Evolutionary conservation across 2,888 invertebrate genomes (phyloP), one percentile per base, ranked within the genome.

Genomic region (Drosophila prolongata): DNA sequence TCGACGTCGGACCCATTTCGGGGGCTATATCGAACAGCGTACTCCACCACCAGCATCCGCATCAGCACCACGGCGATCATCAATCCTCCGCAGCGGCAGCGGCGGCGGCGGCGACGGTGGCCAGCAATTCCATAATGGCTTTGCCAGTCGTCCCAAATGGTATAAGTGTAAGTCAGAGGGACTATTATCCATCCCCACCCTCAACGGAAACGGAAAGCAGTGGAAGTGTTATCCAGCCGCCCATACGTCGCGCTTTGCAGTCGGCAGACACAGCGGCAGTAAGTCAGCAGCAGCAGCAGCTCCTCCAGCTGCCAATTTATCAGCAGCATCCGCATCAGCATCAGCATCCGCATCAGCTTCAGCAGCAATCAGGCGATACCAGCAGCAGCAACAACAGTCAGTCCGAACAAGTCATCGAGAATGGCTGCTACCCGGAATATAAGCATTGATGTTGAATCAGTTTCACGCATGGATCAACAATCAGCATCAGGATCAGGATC

Each of bases 361-460:
- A 77, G 76, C 88, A 90, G 77, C 90, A 90, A 91, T 91, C 91
- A 90, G 91, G 91, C 91, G 91, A 91, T 91, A 90, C 91, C 89
- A 90, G 91, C 90, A 90, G 90, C 90, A 90, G 90, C 91, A 90
- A 89, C 90, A 90, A 90, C 90, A 91, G 89, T 88, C 91, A 92
- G 91, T 91, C 91, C 91, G 91, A 91, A 91, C 93, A 92, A 93
- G 93, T 92, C 93, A 93, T 93, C 93, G 93, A 93, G 93, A 94
- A 93, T 90, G 94, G 94, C 89, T 94, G 94, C 84, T 95, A 95
- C 93, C 95, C 95, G 92, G 95, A 95, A 93, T 95, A 95, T 94
- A 95, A 95, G 93, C 95, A 95, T 95, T 95, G 95, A 95, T 95
- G 30, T 30, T 30, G 30, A 30, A 30, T 30, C 30, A 8, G 8